Evolutionary conservation across 2,797 vertebrate species (phyloP), one percentile per base, ranked within the genome.

Genomic region (Tapirus indicus): DNA sequence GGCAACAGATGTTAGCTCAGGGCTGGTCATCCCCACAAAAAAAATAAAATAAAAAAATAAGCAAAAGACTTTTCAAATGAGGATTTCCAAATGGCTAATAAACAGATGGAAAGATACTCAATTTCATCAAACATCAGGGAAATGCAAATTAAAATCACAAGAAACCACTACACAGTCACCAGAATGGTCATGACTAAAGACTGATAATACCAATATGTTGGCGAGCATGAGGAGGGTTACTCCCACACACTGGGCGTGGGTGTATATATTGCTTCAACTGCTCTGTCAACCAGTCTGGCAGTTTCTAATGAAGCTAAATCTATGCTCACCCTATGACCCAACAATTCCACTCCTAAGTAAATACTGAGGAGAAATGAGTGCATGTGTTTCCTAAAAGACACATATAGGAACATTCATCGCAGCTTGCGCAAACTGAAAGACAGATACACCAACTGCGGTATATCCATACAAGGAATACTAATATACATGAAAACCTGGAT

Each of bases 121-220:
- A 16, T 68, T 52, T 64, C 11, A 54, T 75, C 21, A 41, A 87
- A 41, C 86, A n/a, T 27, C 32, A 62, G 71, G 64, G n/a, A 85
- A 94, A 80, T 29, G 44, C 38, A 80, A 60, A 41, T 20, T 84
- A 23, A 80, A 95, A 20, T 27, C 25, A 32, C 10, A 71, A 68
- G 78, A 84, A 78, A n/a, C 6, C 56, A 25, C 21, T 23, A 8
- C 7, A 2, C 18, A 21, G 56, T 17, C 56, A 35, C 38, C 58
- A 44, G 78, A 86, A 60, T 0, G 41, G 80, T 32, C 2, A 0
- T 3, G 5, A 64, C 25, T 38, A 14, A 32, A 58, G 16, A 56
- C 16, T 0, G 23, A 29, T 17, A 0, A 64, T 0, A 21, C 3
- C 44, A 44, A 41, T 0, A 6, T 0, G 66, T 20, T 29, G 52